phyloP scores from a whole-genome alignment of 2,888 invertebrate species.

The Cinara cedri region DNA sequence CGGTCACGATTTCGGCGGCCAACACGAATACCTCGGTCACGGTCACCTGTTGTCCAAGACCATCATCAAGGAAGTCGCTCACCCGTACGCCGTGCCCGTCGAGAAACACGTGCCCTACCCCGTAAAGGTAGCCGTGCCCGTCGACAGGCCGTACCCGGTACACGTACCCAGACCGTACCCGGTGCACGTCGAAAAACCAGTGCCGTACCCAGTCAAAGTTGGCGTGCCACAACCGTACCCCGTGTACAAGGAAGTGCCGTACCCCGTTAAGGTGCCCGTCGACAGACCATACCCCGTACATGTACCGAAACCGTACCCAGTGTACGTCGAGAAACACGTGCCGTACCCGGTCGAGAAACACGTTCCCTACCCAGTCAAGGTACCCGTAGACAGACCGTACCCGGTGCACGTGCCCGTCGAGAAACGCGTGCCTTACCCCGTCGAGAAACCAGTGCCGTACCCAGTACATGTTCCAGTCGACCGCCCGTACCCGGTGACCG shows the following conservation, averaged over 20 bases:
- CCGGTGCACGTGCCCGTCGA: slow-evolving; percentile 75
- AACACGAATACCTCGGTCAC: slow-evolving; percentile 28
- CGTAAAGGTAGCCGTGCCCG: slow-evolving; percentile 65
- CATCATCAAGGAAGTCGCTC: slow-evolving; percentile 51
- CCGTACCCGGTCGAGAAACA: slow-evolving; percentile 70
- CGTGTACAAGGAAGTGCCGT: slow-evolving; percentile 59
- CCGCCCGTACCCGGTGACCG: slow-evolving; percentile 67
- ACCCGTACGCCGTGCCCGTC: slow-evolving; percentile 65
- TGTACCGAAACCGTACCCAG: slow-evolving; percentile 59
- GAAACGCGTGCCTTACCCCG: slow-evolving; percentile 69
- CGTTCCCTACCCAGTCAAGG: slow-evolving; percentile 73
- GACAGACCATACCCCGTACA: slow-evolving; percentile 58
- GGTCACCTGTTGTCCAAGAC: slow-evolving; percentile 51
- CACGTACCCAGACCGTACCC: slow-evolving; percentile 59
- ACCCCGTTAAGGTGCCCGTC: slow-evolving; percentile 58
- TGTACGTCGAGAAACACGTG: slow-evolving; percentile 69
- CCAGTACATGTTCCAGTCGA: slow-evolving; percentile 61
- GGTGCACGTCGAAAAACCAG: slow-evolving; percentile 59
- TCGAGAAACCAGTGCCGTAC: slow-evolving; percentile 61
- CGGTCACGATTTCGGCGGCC: slow-evolving; percentile 45
- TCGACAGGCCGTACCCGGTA: slow-evolving; percentile 60
- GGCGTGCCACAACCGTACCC: slow-evolving; percentile 59
- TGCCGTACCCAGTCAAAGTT: slow-evolving; percentile 59
- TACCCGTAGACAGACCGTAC: slow-evolving; percentile 78
- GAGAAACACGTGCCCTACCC: slow-evolving; percentile 70